Base-by-base conservation (phyloP, 1,140 invertebrate genomes). In the Hormaphis cornu region DNA sequence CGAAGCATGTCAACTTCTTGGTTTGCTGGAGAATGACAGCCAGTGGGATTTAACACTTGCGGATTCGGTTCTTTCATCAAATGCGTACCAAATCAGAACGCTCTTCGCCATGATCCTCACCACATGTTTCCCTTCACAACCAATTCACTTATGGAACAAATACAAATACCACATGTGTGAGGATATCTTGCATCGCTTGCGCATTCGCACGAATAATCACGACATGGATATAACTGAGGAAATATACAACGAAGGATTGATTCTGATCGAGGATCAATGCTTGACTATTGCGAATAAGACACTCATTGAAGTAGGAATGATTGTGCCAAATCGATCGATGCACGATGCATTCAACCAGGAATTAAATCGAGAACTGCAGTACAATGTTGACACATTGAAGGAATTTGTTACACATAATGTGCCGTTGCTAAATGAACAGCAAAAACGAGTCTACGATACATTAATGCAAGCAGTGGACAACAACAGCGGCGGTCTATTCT, bases 81-180 rank as follows among this genome's bases (percentile, higher is more conserved):
- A 56, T 73, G 75, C 76, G 73, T 70, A 74, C 18, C 74, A 80
- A 75, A 77, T 82, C 69, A 74, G 77, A 50, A 74, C 74, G 71
- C 76, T 79, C 73, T 80, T 81, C 74, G 75, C 75, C 35, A 78
- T 79, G 50, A 76, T 79, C 72, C 77, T 69, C 28, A 26, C 3
- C 12, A 37, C 22, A 22, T 70, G 50, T 26, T 14, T 16, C 16
- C 52, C 42, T 66, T 74, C 74, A n/a, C 70, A 76, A 69, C 72
- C 75, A 50, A 69, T 22, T 70, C 30, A 72, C 54, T 53, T 79
- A 37, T 77, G 75, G 75, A 48, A 76, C 58, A 76, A 78, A 73
- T 76, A 76, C 71, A 76, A 77, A 72, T 59, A 74, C 10, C 30
- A 69, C 30, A 70, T 75, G 66, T 70, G 28, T 56, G 75, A 78